Percentiles rank a stretch among this genome's conserved stretches.
Evolutionary conservation across 1,140 invertebrate species (phyloP).

Genomic region (Hylaeus anthracinus): DNA sequence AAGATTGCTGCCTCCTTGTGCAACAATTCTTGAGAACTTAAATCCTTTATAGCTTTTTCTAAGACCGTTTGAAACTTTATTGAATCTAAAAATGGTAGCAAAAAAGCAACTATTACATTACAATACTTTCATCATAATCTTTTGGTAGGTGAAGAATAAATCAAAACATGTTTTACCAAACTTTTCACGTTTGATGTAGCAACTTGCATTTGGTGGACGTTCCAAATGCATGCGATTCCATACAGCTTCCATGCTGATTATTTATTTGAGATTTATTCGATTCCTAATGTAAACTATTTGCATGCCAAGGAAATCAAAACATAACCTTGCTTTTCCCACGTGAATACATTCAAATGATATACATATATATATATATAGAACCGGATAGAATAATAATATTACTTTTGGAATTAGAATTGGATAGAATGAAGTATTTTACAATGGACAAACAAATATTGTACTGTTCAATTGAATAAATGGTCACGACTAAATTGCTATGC

Average conservation of each 20-base stretch:
- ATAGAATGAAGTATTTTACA: no score
- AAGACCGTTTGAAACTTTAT: constrained; percentile 50
- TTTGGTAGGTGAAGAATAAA: constrained; percentile 8
- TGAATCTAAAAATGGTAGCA: constrained; percentile 59
- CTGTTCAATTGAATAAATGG: no score
- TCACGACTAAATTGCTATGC: no score
- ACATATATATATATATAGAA: background rate
- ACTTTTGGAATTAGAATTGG: no score
- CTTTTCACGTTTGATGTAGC: constrained; percentile 48
- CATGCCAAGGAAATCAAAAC: background rate
- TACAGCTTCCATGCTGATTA: constrained; percentile 61
- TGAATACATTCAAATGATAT: background rate
- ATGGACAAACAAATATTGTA: no score
- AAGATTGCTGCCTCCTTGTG: constrained; percentile 82
- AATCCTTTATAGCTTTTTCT: constrained; percentile 71
- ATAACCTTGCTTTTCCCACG: constrained; percentile 11
- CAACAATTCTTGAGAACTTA: constrained; percentile 80
- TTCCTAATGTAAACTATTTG: background rate
- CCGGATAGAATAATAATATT: no score
- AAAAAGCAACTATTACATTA: constrained; percentile 15
- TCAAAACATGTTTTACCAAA: constrained; percentile 61
- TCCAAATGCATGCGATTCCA: constrained; percentile 73
- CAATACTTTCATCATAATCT: background rate
- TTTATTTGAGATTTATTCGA: background rate
- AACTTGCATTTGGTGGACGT: constrained; percentile 68